Evolutionary conservation across 2,888 invertebrate genomes (phyloP).

Genomic region (Amphipoea oculea): DNA sequence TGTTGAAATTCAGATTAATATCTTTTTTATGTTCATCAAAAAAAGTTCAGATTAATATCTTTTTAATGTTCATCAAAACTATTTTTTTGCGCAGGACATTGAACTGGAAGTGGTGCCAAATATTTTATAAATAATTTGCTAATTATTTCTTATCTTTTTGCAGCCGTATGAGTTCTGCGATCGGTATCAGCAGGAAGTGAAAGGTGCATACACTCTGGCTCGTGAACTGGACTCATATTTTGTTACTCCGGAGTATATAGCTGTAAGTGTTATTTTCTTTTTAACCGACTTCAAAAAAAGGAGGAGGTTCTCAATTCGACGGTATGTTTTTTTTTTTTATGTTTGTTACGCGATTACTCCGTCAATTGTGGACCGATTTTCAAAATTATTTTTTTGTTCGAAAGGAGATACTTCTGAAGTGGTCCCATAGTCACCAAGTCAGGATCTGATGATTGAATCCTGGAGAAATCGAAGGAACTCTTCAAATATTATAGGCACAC

Average conservation of each 20-base stretch:
- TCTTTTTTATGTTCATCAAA: no score
- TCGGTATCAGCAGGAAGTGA: constrained; percentile 84
- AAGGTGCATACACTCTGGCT: constrained; percentile 70
- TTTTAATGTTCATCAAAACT: background rate
- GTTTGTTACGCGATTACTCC: no score
- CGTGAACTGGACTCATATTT: constrained; percentile 75
- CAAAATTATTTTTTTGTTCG: no score
- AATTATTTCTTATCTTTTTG: constrained; percentile 36
- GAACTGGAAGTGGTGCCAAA: constrained; percentile 32
- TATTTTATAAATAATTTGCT: background rate
- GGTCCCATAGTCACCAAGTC: no score
- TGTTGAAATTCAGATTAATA: background rate
- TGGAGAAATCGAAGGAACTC: no score
- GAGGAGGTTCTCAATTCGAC: no score
- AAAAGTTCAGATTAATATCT: background rate
- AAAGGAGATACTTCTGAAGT: no score
- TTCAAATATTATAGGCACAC: no score
- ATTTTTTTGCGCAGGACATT: background rate
- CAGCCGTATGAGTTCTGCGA: constrained; percentile 89
- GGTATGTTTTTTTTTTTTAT: no score
- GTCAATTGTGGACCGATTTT: no score
- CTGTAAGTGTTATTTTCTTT: constrained; percentile 14
- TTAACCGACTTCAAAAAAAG: no score
- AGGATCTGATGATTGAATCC: no score
- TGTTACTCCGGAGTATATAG: constrained; percentile 70